Evolutionary conservation across 2,797 vertebrate species (phyloP).

Genomic region (Nannoperca australis): DNA sequence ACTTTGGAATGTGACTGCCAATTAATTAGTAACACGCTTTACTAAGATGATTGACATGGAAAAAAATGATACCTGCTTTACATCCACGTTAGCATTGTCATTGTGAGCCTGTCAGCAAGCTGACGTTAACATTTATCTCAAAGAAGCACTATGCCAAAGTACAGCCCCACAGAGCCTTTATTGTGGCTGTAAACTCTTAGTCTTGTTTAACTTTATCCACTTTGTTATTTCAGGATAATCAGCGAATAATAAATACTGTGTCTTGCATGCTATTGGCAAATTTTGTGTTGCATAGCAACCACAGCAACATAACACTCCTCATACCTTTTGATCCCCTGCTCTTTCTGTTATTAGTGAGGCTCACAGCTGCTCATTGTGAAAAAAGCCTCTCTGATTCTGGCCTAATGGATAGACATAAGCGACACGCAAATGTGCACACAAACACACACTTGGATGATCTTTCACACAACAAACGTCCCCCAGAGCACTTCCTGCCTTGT

Average conservation of each 20-base stretch:
- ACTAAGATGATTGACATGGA: not conserved
- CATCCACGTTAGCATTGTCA: not conserved
- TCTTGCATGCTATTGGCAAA: conserved; percentile 27
- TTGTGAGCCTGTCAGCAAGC: not conserved
- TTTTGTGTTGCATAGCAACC: conserved; percentile 54
- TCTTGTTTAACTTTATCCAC: conserved; percentile 7
- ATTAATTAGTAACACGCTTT: not conserved
- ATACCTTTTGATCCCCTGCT: conserved; percentile 47
- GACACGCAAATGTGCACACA: conserved; percentile 18
- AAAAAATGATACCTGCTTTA: not conserved
- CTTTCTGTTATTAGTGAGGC: conserved; percentile 32
- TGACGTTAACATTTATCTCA: not conserved
- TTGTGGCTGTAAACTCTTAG: not conserved
- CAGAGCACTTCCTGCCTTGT: conserved; percentile 42
- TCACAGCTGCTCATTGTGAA: conserved; percentile 39
- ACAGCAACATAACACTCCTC: conserved; percentile 19
- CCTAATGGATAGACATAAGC: conserved; percentile 42
- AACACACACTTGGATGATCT: conserved; percentile 4
- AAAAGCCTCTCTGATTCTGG: conserved; percentile 48
- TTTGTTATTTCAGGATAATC: conserved; percentile 32
- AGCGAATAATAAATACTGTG: conserved; percentile 8
- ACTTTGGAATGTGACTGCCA: not conserved
- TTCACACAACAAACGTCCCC: conserved; percentile 44
- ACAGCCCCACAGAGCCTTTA: not conserved
- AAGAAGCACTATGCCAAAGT: not conserved